Conservation (phyloP, 1,140 invertebrate genomes). For the Chironomus tepperi region DNA sequence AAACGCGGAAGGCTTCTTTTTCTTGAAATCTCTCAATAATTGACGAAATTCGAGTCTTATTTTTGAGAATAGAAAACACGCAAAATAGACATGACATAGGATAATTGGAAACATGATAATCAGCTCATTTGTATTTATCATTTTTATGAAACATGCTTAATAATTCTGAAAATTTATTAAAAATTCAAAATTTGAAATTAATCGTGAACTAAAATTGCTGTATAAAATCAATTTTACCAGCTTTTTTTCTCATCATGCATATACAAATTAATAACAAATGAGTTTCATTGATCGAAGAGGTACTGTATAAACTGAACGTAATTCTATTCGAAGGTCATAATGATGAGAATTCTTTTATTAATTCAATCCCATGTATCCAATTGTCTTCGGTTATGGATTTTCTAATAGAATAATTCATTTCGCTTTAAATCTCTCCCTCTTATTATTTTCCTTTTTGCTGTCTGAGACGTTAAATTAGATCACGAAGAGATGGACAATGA, state of each 20-base stretch:
- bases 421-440: no score
- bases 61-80: background rate
- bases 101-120: background rate
- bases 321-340: background rate
- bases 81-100: background rate
- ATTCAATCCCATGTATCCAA: background rate
- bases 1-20: background rate
- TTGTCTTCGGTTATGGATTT: constrained; percentile 7
- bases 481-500: background rate
- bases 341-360: constrained; percentile 14
- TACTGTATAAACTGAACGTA: background rate
- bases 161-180: no score
- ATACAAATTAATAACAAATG: background rate
- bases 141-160: background rate
- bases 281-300: no score
- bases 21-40: background rate
- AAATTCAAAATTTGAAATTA: background rate
- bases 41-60: background rate
- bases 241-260: background rate
- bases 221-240: background rate
- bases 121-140: background rate
- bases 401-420: no score
- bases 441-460: background rate
- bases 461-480: background rate
- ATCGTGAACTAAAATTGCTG: background rate